These are phyloP conservation scores for Mungos mungo DNA, from an alignment of 2,113 vertebrate genomes.

Conservation along the genomic window DNA sequence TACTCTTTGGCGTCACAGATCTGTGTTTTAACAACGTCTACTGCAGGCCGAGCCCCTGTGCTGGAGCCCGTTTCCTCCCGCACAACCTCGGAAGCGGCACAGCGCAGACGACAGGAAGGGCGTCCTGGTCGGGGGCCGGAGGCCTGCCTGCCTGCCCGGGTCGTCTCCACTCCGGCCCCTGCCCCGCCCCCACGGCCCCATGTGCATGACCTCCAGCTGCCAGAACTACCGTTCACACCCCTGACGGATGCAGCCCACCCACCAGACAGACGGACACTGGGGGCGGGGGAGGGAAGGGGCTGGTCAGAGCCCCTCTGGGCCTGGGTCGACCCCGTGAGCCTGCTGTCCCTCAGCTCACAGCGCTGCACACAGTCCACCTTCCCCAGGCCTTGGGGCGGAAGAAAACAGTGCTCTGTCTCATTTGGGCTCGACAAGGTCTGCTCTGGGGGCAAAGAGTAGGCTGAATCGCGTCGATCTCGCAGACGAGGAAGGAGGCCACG, in stretches of 20 bases:
- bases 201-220: background rate
- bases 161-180: background rate
- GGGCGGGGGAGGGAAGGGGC: fast-evolving
- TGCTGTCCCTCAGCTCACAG: fast-evolving
- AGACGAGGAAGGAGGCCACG: background rate
- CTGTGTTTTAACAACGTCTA: fast-evolving
- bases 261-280: fast-evolving
- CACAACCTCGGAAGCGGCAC: too few species aligned
- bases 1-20: fast-evolving
- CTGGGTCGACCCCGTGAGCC: fast-evolving
- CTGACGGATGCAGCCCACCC: background rate
- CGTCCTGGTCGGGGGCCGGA: background rate
- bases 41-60: fast-evolving
- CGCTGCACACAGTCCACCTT: fast-evolving
- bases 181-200: fast-evolving
- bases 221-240: fast-evolving
- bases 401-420: background rate
- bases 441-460: fast-evolving
- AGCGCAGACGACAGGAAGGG: background rate
- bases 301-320: too few species aligned
- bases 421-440: background rate
- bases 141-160: too few species aligned
- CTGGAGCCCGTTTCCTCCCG: fast-evolving
- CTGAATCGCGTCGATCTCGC: background rate
- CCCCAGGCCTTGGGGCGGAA: fast-evolving